phyloP scores from a whole-genome alignment of 2,113 vertebrate genomes.

The Prinia subflava region DNA sequence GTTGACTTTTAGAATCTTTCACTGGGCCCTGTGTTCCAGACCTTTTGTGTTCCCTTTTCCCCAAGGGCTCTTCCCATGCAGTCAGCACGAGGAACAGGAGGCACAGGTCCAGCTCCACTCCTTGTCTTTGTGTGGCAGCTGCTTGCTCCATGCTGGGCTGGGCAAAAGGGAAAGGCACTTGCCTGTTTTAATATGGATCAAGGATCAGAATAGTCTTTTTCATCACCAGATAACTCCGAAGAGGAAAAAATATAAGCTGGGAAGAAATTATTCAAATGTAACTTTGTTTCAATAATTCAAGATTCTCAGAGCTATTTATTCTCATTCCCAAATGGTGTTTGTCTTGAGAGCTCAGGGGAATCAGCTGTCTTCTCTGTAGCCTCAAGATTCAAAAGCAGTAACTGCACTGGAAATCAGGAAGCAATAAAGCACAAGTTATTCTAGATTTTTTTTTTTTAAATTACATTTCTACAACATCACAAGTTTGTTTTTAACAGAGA shows the following conservation, averaged over 20 bases:
- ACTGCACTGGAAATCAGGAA: not conserved
- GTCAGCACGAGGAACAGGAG: fast-evolving
- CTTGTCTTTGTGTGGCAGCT: not conserved
- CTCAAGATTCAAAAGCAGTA: not conserved
- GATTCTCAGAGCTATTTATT: slow-evolving; percentile 46
- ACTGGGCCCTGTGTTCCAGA: not conserved
- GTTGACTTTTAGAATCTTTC: not conserved
- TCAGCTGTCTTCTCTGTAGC: slow-evolving; percentile 13
- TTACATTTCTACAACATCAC: not conserved
- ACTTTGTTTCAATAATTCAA: slow-evolving; percentile 60
- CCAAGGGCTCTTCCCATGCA: not conserved
- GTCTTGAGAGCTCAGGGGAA: slow-evolving; percentile 30
- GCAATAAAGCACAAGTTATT: not conserved
- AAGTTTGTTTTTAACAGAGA: not conserved
- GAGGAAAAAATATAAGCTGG: not conserved
- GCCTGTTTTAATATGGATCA: not conserved
- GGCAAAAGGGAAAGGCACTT: not conserved
- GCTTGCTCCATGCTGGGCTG: not conserved
- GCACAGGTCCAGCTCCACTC: not conserved
- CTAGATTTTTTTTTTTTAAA: not conserved
- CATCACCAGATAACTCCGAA: not conserved
- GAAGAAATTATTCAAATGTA: not conserved
- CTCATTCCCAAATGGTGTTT: slow-evolving; percentile 27
- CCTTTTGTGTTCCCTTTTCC: not conserved
- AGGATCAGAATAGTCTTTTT: not conserved